Conservation (phyloP, 1,140 invertebrate species). For the Cotesia chilonis region DNA sequence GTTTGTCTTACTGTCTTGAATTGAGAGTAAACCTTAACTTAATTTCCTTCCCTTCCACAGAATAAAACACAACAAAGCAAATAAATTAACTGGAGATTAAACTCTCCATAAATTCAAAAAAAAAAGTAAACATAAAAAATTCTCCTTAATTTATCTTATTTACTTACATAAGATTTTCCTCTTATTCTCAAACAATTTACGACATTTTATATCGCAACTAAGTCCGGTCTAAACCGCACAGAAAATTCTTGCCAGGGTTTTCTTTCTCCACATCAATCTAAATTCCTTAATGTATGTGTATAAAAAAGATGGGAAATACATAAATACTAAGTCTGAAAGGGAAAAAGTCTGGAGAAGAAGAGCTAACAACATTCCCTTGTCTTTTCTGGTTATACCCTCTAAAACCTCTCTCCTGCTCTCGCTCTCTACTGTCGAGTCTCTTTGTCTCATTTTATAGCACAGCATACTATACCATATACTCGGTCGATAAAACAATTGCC, state of each 20-base stretch:
- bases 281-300: not conserved
- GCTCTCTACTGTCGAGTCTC: too few species aligned
- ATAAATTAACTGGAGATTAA: too few species aligned
- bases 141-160: not conserved
- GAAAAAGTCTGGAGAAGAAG: not conserved
- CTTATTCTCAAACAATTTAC: constrained; percentile 15
- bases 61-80: too few species aligned
- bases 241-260: constrained; percentile 7
- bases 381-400: constrained; percentile 35
- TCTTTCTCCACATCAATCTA: constrained; percentile 20
- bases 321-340: not conserved
- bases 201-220: constrained; percentile 13
- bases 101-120: too few species aligned
- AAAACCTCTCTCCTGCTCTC: constrained; percentile 28
- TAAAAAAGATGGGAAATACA: too few species aligned
- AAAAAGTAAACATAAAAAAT: too few species aligned
- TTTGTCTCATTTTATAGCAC: constrained; percentile 20
- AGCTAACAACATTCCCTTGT: constrained; percentile 18
- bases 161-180: not conserved
- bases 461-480: constrained; percentile 32
- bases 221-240: constrained; percentile 9
- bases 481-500: constrained; percentile 66
- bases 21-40: too few species aligned
- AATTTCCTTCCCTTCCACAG: too few species aligned
- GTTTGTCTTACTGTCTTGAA: too few species aligned